Percentiles rank a stretch among this genome's conserved stretches.
Conservation (phyloP, 2,888 invertebrate species). For the Erannis defoliaria region DNA sequence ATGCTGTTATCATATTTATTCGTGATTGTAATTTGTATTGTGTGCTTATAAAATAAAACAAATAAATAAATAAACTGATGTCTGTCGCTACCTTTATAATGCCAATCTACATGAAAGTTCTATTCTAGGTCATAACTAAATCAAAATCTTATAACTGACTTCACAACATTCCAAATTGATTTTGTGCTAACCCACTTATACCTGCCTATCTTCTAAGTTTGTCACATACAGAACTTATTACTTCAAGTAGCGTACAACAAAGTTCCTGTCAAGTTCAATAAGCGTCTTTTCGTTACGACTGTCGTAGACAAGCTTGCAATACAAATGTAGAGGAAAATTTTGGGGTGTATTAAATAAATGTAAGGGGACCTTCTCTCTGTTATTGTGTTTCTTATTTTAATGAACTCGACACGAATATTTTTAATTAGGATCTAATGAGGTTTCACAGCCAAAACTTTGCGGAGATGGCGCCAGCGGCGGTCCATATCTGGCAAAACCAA, state of each 20-base stretch:
- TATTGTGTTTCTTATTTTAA: not conserved
- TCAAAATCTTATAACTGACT: no score
- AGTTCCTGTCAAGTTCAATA: constrained; percentile 22
- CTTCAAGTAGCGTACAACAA: constrained; percentile 20
- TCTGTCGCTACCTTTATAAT: no score
- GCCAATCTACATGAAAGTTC: not conserved
- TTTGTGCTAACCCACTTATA: constrained; percentile 3
- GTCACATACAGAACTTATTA: constrained; percentile 18
- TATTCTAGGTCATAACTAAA: no score
- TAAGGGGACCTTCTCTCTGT: not conserved
- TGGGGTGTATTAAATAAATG: not conserved
- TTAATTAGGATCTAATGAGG: no score
- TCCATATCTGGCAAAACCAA: no score
- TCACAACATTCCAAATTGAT: constrained; percentile 2
- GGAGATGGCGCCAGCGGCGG: no score
- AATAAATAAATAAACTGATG: no score
- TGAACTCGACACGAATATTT: not conserved
- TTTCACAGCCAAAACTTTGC: no score
- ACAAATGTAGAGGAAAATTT: constrained; percentile 9
- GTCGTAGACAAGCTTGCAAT: constrained; percentile 1
- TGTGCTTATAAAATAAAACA: no score
- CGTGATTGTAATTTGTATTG: no score
- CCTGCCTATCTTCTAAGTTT: constrained; percentile 3
- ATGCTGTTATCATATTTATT: no score
- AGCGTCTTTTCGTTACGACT: not conserved